phyloP scores from a whole-genome alignment of 1,140 invertebrate genomes.

The Diorhabda sublineata region DNA sequence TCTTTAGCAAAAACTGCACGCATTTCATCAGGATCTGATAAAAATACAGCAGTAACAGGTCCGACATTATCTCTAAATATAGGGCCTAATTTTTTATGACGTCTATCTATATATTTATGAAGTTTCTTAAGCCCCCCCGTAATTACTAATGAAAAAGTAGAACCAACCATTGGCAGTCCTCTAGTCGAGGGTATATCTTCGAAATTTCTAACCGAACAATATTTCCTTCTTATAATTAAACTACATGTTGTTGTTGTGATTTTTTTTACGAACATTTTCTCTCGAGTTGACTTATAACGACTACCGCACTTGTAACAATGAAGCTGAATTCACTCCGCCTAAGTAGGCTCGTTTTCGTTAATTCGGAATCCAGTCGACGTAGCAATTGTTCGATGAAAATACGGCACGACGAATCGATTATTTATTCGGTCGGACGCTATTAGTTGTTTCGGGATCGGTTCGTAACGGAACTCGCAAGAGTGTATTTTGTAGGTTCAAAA shows the following conservation, averaged over 20 bases:
- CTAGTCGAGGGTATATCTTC: constrained; percentile 47
- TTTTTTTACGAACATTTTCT: background rate
- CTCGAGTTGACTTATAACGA: background rate
- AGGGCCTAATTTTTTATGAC: constrained; percentile 68
- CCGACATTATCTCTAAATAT: constrained; percentile 70
- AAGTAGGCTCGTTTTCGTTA: background rate
- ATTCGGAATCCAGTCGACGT: background rate
- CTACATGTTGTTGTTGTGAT: background rate
- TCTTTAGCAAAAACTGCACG: constrained; percentile 69
- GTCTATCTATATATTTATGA: constrained; percentile 68
- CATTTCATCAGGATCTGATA: constrained; percentile 65
- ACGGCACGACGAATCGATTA: too few relatives aligned
- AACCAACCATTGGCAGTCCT: constrained; percentile 56
- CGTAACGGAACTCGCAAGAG: too few relatives aligned
- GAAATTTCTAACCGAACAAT: constrained; percentile 16
- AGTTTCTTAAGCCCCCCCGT: constrained; percentile 53
- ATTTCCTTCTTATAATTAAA: background rate
- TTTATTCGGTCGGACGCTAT: too few relatives aligned
- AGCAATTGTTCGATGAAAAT: too few relatives aligned
- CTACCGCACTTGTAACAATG: constrained; percentile 1
- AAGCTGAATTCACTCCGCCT: background rate
- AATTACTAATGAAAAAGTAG: constrained; percentile 51
- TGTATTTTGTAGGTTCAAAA: background rate
- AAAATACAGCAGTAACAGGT: constrained; percentile 64
- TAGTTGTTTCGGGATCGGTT: too few relatives aligned